Conservation (phyloP, 2,888 invertebrate species). For the Coenonympha arcania region DNA sequence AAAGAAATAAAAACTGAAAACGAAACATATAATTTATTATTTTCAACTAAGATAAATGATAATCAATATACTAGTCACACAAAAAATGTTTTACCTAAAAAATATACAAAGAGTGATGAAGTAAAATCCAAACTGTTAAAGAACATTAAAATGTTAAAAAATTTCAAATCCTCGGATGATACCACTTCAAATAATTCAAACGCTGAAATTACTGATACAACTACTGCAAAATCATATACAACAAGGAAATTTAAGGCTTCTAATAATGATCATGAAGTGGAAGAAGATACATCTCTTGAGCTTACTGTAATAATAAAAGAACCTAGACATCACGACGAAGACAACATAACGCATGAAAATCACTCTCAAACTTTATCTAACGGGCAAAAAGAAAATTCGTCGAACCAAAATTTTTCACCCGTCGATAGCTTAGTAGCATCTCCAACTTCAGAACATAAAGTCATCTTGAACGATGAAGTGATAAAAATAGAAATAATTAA, state of each 20-base stretch:
- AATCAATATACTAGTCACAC: constrained; percentile 40
- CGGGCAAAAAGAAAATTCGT: not conserved
- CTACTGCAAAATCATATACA: constrained; percentile 20
- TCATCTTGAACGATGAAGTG: constrained; percentile 28
- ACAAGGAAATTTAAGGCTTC: not conserved
- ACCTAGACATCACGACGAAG: constrained; percentile 31
- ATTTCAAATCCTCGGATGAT: constrained; percentile 1
- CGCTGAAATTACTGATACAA: constrained; percentile 29
- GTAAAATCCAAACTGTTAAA: constrained; percentile 42
- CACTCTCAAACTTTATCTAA: not conserved
- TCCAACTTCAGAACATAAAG: constrained; percentile 15
- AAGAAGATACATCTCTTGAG: constrained; percentile 49
- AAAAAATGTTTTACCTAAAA: constrained; percentile 51
- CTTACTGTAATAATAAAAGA: constrained; percentile 59
- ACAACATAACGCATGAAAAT: constrained; percentile 18
- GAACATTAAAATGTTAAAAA: constrained; percentile 13
- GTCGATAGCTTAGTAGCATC: constrained; percentile 16
- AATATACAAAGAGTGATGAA: constrained; percentile 51
- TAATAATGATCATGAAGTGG: constrained; percentile 23
- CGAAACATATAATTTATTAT: constrained; percentile 27
- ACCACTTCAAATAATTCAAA: constrained; percentile 7
- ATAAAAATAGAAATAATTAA: constrained; percentile 33
- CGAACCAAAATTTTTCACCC: constrained; percentile 6
- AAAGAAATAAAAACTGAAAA: constrained; percentile 30
- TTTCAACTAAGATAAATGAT: constrained; percentile 32